phyloP scores from a whole-genome alignment of 2,113 vertebrate genomes.

The Pedetes capensis region DNA sequence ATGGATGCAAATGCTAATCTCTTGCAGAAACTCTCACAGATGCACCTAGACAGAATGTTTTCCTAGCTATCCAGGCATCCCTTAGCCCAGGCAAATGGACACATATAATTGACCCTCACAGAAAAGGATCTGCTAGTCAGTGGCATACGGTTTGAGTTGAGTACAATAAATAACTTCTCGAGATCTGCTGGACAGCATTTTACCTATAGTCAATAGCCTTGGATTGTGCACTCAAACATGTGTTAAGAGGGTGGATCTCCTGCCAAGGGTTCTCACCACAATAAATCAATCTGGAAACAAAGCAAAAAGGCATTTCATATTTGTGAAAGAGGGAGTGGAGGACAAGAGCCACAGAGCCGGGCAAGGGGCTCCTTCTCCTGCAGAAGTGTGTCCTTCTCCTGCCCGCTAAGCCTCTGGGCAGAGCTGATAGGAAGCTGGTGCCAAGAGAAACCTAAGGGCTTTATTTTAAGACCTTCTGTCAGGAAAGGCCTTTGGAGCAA shows the following conservation, averaged over 20 bases:
- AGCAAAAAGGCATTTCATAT: neutral
- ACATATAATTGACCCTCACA: neutral
- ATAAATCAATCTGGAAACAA: neutral
- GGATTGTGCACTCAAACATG: rapidly evolving
- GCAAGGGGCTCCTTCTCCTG: slow-evolving; percentile 55
- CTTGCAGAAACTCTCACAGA: neutral
- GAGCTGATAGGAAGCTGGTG: slow-evolving; percentile 75
- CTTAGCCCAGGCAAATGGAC: too few species aligned
- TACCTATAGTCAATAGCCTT: rapidly evolving
- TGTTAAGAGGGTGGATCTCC: neutral
- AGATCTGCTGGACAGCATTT: neutral
- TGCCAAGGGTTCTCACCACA: neutral
- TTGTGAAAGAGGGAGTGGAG: too few species aligned
- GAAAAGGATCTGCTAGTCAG: neutral
- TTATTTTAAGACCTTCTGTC: slow-evolving; percentile 81
- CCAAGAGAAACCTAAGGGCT: slow-evolving; percentile 76
- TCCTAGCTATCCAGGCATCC: neutral
- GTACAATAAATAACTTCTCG: neutral
- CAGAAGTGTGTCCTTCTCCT: slow-evolving; percentile 52
- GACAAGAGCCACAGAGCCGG: neutral
- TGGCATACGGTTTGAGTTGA: neutral
- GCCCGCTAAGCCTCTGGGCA: slow-evolving; percentile 75
- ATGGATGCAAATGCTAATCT: neutral
- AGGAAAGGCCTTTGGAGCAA: slow-evolving; percentile 76
- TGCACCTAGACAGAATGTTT: neutral